Evolutionary conservation across 2,888 invertebrate species (phyloP), one percentile per base, ranked within the genome.

Genomic region (Myopa testacea): DNA sequence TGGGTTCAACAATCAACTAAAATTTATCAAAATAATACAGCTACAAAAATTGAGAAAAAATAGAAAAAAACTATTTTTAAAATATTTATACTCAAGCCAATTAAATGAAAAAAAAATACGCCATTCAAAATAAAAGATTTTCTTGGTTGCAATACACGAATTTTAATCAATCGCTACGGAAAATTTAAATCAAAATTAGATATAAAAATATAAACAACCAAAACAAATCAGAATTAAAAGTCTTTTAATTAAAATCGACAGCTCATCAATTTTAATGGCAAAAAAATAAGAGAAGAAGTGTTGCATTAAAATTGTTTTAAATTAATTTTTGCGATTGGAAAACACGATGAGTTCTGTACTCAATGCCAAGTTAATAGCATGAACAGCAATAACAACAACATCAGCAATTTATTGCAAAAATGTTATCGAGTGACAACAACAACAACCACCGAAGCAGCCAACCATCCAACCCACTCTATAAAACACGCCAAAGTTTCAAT

Each of bases 181-280:
- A 45, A 45, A 45, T 45, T 45, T 45, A 45, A 45, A 45, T 10
- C 10, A 10, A 6, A 45, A 26, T 26, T 26, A 1, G 26, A 26
- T 26, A 26, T 26, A 26, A 26, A 26, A 26, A 26, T 26, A 26
- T 26, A 26, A 26, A 26, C 26, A 26, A 26, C 26, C 26, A 26
- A 26, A 26, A 26, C 26, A 45, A 45, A 45, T 8, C 45, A 26
- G 8, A 62, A 62, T 5, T 26, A 26, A 38, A 65, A 5, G 16
- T 38, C 8, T 65, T 65, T 65, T 65, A 65, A 65, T 65, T 65
- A 65, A 38, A 65, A 37, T 65, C 65, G 65, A 65, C 65, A 65
- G 38, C 65, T 65, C 37, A 37, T 14, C 65, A 37, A 65, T 65
- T 65, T 38, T 65, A 65, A 10, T 38, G 38, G 37, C 65, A 37